Base-by-base conservation (phyloP, 2,797 vertebrate species). In the Eulemur albifrons region DNA sequence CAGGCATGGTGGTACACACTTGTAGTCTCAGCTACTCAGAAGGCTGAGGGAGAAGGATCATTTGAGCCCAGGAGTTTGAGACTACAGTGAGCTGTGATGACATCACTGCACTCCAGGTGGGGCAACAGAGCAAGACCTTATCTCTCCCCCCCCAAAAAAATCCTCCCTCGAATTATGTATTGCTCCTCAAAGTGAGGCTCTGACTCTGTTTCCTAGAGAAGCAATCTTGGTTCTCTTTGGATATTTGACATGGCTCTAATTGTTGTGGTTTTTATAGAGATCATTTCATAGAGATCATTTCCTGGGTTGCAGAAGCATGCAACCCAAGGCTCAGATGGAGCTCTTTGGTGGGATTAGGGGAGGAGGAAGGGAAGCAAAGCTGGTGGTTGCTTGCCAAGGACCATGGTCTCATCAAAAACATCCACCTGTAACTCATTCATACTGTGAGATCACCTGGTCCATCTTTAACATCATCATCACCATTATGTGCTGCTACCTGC, bases 221-320 rank as follows among this genome's bases (percentile, higher is more conserved):
- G 17, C 57, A 79, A 32, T 50, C 40, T 25, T 89, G 48, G 12
- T 89, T 83, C 13, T 86, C 61, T 89, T 84, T 92, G 59, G 57
- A 73, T 92, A 59, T 80, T 67, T 63, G 23, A 15, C 32, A 14
- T 17, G 27, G 30, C 8, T 45, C 35, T 87, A 38, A 35, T 91
- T 80, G 65, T 48, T 61, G 12, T 61, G 4, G 5, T 40, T 94
- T 40, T 97, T 84, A 8, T 27, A n/a, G 21, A 48, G 59, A 48
- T 96, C 61, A 88, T 91, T 75, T 57, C 17, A 7, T 30, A n/a
- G 21, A 48, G 54, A 48, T 96, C 72, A 89, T 92, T 76, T 57
- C 9, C 54, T 57, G 23, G 54, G 54, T 57, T 57, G 54, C 73
- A 96, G 76, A 94, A 90, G 70, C 23, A 57, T 48, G 72, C 84